Conservation (phyloP, 2,797 vertebrate genomes). For the Megaceryle alcyon region DNA sequence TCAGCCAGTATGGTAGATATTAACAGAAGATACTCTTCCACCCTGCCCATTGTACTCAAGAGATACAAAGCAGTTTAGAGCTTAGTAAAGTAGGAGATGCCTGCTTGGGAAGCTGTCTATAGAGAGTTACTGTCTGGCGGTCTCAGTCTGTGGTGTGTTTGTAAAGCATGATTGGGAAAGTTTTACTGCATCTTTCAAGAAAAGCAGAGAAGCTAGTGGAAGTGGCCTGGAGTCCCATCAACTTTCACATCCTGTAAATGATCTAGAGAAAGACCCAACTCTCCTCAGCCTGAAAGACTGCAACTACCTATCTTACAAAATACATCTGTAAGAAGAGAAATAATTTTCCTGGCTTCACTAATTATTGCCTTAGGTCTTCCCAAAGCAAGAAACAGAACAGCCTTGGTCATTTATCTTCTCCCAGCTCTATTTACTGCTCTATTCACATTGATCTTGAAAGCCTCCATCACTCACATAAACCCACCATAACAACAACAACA, state of each 20-base stretch:
- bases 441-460: background rate
- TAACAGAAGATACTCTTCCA: background rate
- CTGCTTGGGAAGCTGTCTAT: background rate
- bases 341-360: background rate
- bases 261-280: background rate
- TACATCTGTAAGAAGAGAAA: background rate
- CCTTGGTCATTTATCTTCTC: background rate
- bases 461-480: background rate
- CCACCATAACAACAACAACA: background rate
- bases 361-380: conserved; percentile 25
- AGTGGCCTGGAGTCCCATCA: background rate
- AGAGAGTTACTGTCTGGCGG: background rate
- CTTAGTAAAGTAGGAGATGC: background rate
- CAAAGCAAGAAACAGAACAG: background rate
- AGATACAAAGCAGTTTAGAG: background rate
- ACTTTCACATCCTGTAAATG: background rate
- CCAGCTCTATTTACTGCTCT: background rate
- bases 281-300: background rate
- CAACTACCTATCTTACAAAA: background rate
- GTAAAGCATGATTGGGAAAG: background rate
- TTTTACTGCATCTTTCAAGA: background rate
- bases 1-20: background rate
- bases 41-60: rapidly evolving
- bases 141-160: background rate
- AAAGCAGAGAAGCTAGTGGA: background rate